These are phyloP conservation scores for Peromyscus maniculatus DNA, from an alignment of 2,113 vertebrate genomes.

Conservation along the genomic window DNA sequence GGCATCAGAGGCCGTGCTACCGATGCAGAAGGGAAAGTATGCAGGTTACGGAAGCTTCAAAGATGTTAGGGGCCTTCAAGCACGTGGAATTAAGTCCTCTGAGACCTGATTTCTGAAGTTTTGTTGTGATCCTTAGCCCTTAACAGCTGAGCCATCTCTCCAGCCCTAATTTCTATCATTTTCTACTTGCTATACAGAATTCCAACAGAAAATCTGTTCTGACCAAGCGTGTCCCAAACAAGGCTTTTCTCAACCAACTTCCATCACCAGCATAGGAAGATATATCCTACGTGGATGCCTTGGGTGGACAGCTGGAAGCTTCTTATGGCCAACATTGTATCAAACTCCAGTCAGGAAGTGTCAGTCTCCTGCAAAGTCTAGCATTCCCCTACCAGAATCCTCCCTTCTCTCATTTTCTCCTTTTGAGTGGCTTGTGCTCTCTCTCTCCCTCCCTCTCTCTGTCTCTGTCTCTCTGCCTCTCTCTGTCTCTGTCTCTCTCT, in stretches of 20 bases:
- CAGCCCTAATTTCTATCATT: not conserved
- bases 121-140: not conserved
- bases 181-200: not conserved
- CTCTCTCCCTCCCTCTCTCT: not conserved
- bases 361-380: not conserved
- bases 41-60: no score
- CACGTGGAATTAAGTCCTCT: not conserved
- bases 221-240: conserved; percentile 33
- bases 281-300: not conserved
- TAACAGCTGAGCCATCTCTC: not conserved
- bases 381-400: not conserved
- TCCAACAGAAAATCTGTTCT: conserved; percentile 80
- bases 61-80: not conserved
- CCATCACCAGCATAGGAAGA: conserved; percentile 54
- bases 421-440: not conserved
- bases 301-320: not conserved
- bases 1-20: not conserved
- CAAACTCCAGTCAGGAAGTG: not conserved
- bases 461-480: not conserved
- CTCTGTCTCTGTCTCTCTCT: not conserved
- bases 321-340: conserved; percentile 45
- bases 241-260: conserved; percentile 36
- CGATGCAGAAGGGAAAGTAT: not conserved
- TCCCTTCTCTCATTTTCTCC: not conserved
- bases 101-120: not conserved